phyloP scores from a whole-genome alignment of 1,140 invertebrate genomes.

The Ips typographus region DNA sequence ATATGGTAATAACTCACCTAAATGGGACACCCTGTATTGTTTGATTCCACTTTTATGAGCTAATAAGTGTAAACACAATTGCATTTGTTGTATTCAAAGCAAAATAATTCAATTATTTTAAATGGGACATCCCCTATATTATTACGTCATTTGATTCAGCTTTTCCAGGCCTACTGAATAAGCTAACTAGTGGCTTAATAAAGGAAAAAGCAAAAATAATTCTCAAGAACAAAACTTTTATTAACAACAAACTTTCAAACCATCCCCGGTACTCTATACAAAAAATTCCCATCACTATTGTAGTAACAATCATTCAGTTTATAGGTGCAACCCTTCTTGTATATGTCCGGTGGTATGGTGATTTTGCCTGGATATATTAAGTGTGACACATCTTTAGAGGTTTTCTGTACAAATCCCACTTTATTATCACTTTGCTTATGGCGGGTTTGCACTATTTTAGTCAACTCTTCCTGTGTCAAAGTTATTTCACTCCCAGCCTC shows the following conservation, averaged over 20 bases:
- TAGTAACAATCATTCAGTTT: constrained; percentile 75
- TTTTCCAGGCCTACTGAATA: not conserved
- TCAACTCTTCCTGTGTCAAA: constrained; percentile 19
- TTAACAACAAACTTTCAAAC: constrained; percentile 7
- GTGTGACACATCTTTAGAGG: constrained; percentile 38
- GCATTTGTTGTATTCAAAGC: not conserved
- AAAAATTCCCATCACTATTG: constrained; percentile 72
- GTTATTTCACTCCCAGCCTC: no score
- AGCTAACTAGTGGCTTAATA: constrained; percentile 4
- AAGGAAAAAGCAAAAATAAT: not conserved
- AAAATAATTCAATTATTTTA: not conserved
- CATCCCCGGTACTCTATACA: constrained; percentile 73
- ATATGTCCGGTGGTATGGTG: constrained; percentile 63
- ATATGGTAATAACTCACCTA: no score
- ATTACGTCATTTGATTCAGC: no score
- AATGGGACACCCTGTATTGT: no score
- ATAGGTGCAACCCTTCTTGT: constrained; percentile 64
- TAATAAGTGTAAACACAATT: no score
- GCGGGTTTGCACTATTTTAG: constrained; percentile 19
- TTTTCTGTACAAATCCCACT: constrained; percentile 29
- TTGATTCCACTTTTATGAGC: no score
- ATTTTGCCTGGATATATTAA: constrained; percentile 61
- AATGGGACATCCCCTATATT: no score
- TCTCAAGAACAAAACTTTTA: not conserved
- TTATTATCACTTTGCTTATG: constrained; percentile 14